phyloP scores from a whole-genome alignment of 2,888 invertebrate genomes.

The Parnassius orleans region DNA sequence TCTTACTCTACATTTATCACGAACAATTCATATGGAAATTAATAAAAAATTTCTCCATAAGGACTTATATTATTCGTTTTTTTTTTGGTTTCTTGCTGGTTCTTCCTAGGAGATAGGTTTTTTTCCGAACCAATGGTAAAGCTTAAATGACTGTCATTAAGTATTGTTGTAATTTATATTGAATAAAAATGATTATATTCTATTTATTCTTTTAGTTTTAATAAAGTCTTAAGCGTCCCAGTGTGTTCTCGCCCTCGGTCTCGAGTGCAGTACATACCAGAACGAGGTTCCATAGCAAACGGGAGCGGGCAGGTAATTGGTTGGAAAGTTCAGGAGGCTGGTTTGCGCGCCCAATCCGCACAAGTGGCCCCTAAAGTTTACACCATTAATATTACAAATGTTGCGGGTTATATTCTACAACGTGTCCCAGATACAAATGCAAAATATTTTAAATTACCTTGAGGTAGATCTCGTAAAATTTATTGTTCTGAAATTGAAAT shows the following conservation, averaged over 20 bases:
- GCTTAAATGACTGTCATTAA: too few species aligned
- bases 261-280: slow-evolving; percentile 14
- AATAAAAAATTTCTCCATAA: neutral
- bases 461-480: too few species aligned
- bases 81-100: neutral
- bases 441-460: neutral
- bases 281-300: neutral
- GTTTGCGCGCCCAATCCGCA: slow-evolving; percentile 8
- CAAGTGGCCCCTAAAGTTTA: slow-evolving; percentile 18
- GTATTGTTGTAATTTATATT: too few species aligned
- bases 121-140: too few species aligned
- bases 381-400: slow-evolving; percentile 20
- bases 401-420: slow-evolving; percentile 3
- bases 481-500: too few species aligned
- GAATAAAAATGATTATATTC: neutral
- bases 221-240: neutral
- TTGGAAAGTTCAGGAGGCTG: slow-evolving; percentile 41
- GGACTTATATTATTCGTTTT: neutral
- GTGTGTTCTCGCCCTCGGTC: slow-evolving; percentile 1
- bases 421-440: slow-evolving; percentile 13
- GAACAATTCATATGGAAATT: too few species aligned
- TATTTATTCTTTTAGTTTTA: neutral
- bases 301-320: slow-evolving; percentile 44
- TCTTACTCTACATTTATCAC: too few species aligned
- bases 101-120: too few species aligned